A percentile compares a stretch with the other conserved stretches of the same genome.
These are phyloP conservation scores for Acleris literana DNA, from an alignment of 2,888 invertebrate species.

Conservation along the genomic window DNA sequence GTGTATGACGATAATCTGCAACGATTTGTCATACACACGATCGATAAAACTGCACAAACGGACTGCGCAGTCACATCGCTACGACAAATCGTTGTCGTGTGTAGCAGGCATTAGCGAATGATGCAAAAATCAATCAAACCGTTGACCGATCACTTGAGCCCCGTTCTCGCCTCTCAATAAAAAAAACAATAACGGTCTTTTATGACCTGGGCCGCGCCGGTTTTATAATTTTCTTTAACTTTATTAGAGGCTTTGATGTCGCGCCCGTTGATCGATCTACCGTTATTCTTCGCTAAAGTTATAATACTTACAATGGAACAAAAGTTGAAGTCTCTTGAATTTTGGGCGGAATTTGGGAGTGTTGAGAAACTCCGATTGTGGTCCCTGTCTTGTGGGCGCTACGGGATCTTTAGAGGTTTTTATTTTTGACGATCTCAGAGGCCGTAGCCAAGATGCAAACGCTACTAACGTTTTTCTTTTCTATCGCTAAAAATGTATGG, in stretches of 20 bases:
- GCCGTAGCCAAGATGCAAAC: no score
- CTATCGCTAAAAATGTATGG: no score
- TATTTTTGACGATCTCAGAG: no score
- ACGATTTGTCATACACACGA: no score
- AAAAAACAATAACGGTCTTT: constrained; percentile 21
- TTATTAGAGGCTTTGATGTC: constrained; percentile 35
- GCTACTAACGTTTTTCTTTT: no score
- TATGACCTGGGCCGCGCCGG: constrained; percentile 23
- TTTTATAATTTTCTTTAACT: constrained; percentile 27
- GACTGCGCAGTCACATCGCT: no score
- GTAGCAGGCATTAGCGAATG: no score
- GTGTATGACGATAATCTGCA: no score
- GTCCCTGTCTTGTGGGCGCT: neutral
- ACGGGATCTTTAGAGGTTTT: neutral
- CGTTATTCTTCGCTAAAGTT: constrained; percentile 22
- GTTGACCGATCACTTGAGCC: constrained; percentile 21
- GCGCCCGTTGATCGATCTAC: constrained; percentile 36
- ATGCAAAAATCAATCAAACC: constrained; percentile 12
- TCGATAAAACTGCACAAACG: no score
- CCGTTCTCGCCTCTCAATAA: constrained; percentile 1
- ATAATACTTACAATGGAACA: neutral
- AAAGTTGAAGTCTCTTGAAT: neutral
- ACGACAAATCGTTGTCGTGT: no score
- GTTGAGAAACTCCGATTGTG: neutral
- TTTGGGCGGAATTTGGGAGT: neutral